A percentile compares a stretch with the other conserved stretches of the same genome.
phyloP scores from a whole-genome alignment of 2,888 invertebrate species.

The Heliconius charithonia region DNA sequence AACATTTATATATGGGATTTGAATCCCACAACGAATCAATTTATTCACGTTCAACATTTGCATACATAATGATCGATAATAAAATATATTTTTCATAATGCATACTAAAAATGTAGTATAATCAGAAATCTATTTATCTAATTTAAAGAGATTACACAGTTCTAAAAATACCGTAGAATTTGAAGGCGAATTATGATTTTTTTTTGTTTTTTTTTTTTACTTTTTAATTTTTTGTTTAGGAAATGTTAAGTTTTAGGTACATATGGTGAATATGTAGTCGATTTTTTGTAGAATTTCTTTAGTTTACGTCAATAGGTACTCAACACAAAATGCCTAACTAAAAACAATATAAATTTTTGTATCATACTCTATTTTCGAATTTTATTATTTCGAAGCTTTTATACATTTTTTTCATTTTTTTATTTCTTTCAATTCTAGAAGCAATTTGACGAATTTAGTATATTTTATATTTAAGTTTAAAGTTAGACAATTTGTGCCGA shows the following conservation, averaged over 20 bases:
- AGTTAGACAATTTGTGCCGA: neutral
- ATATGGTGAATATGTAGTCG: constrained; percentile 13
- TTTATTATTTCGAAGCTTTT: no score
- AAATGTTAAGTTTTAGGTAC: constrained; percentile 31
- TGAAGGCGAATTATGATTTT: constrained; percentile 15
- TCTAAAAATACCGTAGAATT: constrained; percentile 32
- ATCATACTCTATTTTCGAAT: no score
- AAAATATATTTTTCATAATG: constrained; percentile 12
- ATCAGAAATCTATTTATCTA: constrained; percentile 4
- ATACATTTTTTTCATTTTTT: no score
- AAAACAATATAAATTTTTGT: neutral
- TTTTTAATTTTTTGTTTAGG: constrained; percentile 19
- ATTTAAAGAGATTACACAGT: constrained; percentile 20
- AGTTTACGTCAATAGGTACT: neutral
- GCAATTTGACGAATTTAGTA: neutral
- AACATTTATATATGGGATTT: neutral
- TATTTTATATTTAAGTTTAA: neutral
- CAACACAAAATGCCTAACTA: neutral
- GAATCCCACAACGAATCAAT: neutral
- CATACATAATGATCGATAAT: constrained; percentile 6
- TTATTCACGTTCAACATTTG: neutral
- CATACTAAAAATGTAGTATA: neutral
- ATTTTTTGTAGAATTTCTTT: neutral
- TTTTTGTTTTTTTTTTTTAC: neutral
- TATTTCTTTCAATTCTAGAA: neutral